These are phyloP conservation scores for Heterodera schachtii DNA, from an alignment of 1,140 invertebrate genomes.

Conservation along the genomic window DNA sequence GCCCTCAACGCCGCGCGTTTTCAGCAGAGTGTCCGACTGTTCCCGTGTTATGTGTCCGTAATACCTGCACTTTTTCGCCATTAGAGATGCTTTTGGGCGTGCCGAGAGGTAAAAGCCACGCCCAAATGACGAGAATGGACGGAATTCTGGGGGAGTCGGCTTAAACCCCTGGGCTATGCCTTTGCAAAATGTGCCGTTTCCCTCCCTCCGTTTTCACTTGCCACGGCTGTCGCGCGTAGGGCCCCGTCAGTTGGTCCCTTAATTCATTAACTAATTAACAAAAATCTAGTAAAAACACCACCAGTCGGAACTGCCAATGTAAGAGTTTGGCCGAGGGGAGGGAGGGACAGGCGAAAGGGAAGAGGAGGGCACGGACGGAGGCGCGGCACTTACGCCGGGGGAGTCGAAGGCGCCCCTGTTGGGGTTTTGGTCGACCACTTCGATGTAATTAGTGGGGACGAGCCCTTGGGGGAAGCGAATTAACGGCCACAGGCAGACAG, in stretches of 20 bases:
- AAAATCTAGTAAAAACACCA: not conserved
- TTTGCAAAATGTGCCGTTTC: too few species aligned
- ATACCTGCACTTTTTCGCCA: not conserved
- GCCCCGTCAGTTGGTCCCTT: slow-evolving; percentile 70
- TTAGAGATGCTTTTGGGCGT: not conserved
- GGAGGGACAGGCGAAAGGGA: slow-evolving; percentile 19
- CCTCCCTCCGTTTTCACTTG: slow-evolving; percentile 69
- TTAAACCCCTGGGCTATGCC: too few species aligned
- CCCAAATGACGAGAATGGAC: not conserved
- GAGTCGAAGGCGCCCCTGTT: slow-evolving; percentile 16
- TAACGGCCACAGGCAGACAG: not conserved
- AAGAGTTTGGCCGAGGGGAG: slow-evolving; percentile 19
- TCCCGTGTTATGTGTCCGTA: slow-evolving; percentile 89
- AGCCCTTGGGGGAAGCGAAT: not conserved
- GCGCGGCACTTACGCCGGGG: not conserved
- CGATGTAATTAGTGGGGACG: slow-evolving; percentile 28
- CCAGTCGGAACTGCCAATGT: not conserved
- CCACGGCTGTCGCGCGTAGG: slow-evolving; percentile 81
- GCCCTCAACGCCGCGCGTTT: slow-evolving; percentile 89
- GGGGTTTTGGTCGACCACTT: slow-evolving; percentile 17
- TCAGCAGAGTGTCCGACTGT: slow-evolving; percentile 90
- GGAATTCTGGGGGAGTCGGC: too few species aligned
- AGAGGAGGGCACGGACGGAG: not conserved
- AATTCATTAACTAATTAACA: slow-evolving; percentile 21
- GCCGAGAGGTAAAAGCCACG: too few species aligned